A percentile compares a stretch with the other conserved stretches of the same genome.
Evolutionary conservation across 2,797 vertebrate species (phyloP).

Genomic region (Todus mexicanus): DNA sequence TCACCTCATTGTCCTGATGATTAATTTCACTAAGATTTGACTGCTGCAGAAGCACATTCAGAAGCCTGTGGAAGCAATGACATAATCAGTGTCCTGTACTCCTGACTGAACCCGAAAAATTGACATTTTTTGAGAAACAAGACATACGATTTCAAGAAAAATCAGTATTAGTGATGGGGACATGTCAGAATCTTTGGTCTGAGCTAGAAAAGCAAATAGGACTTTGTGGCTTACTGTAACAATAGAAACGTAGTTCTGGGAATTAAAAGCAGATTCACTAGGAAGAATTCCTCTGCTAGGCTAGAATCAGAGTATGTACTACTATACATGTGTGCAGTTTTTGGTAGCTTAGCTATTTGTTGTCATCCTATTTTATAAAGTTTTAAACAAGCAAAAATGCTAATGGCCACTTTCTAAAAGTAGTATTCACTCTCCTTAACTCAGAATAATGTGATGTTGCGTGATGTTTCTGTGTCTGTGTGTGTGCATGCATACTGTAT

Average conservation of each 20-base stretch:
- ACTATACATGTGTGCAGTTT: background rate
- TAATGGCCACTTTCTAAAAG: background rate
- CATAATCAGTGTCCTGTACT: background rate
- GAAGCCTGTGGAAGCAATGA: slow-evolving; percentile 74
- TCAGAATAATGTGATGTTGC: background rate
- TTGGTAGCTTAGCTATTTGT: background rate
- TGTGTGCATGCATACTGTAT: background rate
- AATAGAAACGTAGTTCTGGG: background rate
- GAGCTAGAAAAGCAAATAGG: background rate
- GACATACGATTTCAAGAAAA: background rate
- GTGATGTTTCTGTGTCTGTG: background rate
- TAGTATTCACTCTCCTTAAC: background rate
- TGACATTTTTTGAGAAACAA: background rate
- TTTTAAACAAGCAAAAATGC: background rate
- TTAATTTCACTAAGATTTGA: slow-evolving; percentile 85
- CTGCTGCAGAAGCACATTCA: slow-evolving; percentile 83
- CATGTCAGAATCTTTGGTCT: background rate
- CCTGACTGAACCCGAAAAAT: background rate
- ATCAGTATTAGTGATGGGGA: background rate
- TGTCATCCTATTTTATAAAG: background rate
- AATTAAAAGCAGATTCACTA: background rate
- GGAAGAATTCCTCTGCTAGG: background rate
- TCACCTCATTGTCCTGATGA: slow-evolving; percentile 89
- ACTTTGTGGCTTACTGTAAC: background rate
- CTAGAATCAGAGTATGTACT: background rate